Base-by-base conservation (phyloP, 2,797 vertebrate species). In the Lacerta agilis region DNA sequence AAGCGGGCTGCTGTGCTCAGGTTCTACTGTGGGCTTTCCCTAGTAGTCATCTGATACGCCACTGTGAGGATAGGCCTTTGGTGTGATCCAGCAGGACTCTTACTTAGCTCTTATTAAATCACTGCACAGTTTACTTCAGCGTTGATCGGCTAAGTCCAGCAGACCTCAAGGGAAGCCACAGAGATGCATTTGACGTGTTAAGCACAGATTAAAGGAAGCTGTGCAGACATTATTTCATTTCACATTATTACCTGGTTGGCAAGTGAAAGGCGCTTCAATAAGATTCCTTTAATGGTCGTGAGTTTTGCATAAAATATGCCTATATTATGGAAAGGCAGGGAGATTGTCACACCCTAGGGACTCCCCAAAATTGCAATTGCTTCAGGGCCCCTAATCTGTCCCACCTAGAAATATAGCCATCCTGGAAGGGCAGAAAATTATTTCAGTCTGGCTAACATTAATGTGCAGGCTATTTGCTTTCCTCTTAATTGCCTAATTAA, bases 401-500 rank as follows among this genome's bases (percentile, higher is more conserved):
- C 72, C 23, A 33, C 27, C 66, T 82, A n/a, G 69, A 80, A 86
- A 67, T 66, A 36, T 8, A 58, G 49, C 64, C 78, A 75, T 67
- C 61, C 43, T 71, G 36, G 78, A 75, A 71, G 58, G 15, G 38
- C 89, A 45, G 76, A 36, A 27, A 81, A 33, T 82, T 75, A n/a
- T 87, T 91, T 90, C 80, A 77, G 25, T 83, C 69, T 88, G 33
- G 3, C 81, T 33, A 89, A 45, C 89, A 67, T 82, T 82, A 77
- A 82, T 71, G 27, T 9, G 83, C 71, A 49, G 25, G 6, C 41
- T 69, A 45, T 91, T 86, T 90, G 17, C 66, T 72, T 87, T 90
- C 78, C 90, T 27, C 64, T 85, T 73, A 89, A 87, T 85, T 90
- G 61, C 89, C 90, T 90, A 90, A 89, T 33, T 86, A 90, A 90